Base-by-base conservation (phyloP, 2,113 vertebrate species). In the Brachyhypopomus gauderio region DNA sequence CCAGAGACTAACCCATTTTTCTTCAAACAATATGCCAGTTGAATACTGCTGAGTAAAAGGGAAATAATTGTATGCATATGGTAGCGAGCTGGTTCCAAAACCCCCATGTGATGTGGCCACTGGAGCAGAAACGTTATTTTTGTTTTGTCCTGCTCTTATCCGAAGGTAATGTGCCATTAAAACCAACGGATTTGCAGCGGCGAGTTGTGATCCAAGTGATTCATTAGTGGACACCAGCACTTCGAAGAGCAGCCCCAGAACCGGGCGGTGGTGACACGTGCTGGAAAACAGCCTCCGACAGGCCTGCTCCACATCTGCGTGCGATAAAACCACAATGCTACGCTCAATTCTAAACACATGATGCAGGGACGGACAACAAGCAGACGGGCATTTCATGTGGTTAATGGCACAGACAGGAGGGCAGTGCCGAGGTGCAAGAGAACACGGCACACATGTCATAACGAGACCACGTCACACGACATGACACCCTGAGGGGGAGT, bases 11-110 rank as follows among this genome's bases (percentile, higher is more conserved):
- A 70, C 38, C 23, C 55, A 19, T 23, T 25, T 27, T 41, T 63
- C 71, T n/a, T 66, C 30, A 30, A 62, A 27, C 41, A 77, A 70
- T 81, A 78, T 36, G 55, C 74, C 56, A 67, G 34, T 52, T 16
- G 12, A 30, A 16, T 69, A 4, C 45, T 60, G 11, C 80, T 64
- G 60, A 63, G 78, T 66, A 78, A 38, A 78, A 78, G 9, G 17
- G 9, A 81, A 74, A 64, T 77, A 83, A 86, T 86, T 76, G 81
- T 62, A 75, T 82, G 83, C 81, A 85, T 72, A 67, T 85, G 81
- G 56, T 14, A 23, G 70, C 34, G 27, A 17, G 52, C 30, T 84
- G 52, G 82, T 75, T 85, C 82, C 77, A 84, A 71, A 74, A 74
- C 41, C 72, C 36, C 27, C 34, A 56, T 60, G 30, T 84, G 60